Conservation (phyloP, 1,140 invertebrate genomes). For the Psix sp. region DNA sequence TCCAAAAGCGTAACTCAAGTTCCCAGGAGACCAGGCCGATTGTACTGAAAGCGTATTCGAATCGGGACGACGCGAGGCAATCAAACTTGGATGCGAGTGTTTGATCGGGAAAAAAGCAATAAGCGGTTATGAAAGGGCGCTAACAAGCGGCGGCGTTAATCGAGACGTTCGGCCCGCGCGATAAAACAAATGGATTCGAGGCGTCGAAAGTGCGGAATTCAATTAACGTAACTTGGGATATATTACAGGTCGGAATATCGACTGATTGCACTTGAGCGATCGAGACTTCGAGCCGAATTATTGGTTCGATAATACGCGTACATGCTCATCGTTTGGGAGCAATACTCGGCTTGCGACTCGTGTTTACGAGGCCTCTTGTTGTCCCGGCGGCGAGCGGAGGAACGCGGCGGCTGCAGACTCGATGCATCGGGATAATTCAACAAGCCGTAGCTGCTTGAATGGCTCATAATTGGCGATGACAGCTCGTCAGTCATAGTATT, state of each 20-base stretch:
- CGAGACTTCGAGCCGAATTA: slow-evolving; percentile 57
- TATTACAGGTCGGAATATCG: slow-evolving; percentile 49
- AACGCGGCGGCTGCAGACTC: not conserved
- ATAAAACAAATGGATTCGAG: slow-evolving; percentile 48
- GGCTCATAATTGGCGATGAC: slow-evolving; percentile 74
- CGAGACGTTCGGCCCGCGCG: not conserved
- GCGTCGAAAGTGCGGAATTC: slow-evolving; percentile 52
- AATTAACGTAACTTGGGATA: slow-evolving; percentile 55
- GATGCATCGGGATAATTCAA: slow-evolving; percentile 67
- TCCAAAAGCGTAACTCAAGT: no score
- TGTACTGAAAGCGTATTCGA: not conserved
- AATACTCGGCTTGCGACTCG: slow-evolving; percentile 27
- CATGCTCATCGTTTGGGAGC: slow-evolving; percentile 21
- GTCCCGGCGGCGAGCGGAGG: slow-evolving; percentile 22
- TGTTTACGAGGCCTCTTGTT: slow-evolving; percentile 46
- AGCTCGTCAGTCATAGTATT: slow-evolving; percentile 67
- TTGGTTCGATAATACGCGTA: slow-evolving; percentile 57
- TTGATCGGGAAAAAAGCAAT: slow-evolving; percentile 6
- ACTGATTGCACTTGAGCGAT: slow-evolving; percentile 41
- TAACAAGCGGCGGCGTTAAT: not conserved
- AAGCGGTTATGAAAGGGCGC: slow-evolving; percentile 7
- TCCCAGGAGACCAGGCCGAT: no score
- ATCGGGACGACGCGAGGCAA: not conserved
- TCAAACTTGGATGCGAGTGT: not conserved
- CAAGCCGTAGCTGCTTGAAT: slow-evolving; percentile 67